Evolutionary conservation across 92 coral and sea anemone genomes (phyloP).

Genomic region (Palythoa caribaeorum): DNA sequence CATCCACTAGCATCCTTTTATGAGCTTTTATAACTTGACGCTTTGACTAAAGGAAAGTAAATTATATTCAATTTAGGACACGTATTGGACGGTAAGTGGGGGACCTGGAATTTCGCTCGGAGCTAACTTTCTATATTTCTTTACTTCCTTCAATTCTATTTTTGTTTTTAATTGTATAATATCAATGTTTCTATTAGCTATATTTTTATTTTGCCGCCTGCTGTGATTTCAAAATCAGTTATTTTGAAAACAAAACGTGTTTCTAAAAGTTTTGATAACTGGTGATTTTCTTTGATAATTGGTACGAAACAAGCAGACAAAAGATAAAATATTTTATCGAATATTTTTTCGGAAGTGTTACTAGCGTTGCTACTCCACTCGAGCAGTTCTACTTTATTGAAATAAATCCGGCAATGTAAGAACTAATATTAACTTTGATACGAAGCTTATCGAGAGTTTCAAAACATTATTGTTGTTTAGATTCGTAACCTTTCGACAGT

Average conservation of each 20-base stretch:
- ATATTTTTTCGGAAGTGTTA: too few relatives aligned
- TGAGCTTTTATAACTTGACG: background rate
- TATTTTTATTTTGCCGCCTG: background rate
- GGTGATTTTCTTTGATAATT: background rate
- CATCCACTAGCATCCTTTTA: constrained; percentile 19
- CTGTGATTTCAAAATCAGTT: background rate
- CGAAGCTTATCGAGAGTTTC: too few relatives aligned
- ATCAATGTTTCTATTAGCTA: background rate
- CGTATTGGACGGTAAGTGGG: background rate
- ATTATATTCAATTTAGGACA: background rate
- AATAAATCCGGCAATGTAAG: too few relatives aligned
- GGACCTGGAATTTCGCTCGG: background rate
- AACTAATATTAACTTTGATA: too few relatives aligned
- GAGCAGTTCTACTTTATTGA: too few relatives aligned
- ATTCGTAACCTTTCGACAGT: too few relatives aligned
- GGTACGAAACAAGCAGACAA: background rate
- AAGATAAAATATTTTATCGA: background rate
- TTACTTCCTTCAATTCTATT: background rate
- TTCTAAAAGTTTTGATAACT: background rate
- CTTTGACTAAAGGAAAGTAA: background rate
- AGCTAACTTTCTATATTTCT: background rate
- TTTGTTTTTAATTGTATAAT: background rate
- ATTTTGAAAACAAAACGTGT: background rate
- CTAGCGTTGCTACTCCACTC: too few relatives aligned
- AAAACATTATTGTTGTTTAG: too few relatives aligned